Base-by-base conservation (phyloP, 2,888 invertebrate genomes). In the Eilema caniola region DNA sequence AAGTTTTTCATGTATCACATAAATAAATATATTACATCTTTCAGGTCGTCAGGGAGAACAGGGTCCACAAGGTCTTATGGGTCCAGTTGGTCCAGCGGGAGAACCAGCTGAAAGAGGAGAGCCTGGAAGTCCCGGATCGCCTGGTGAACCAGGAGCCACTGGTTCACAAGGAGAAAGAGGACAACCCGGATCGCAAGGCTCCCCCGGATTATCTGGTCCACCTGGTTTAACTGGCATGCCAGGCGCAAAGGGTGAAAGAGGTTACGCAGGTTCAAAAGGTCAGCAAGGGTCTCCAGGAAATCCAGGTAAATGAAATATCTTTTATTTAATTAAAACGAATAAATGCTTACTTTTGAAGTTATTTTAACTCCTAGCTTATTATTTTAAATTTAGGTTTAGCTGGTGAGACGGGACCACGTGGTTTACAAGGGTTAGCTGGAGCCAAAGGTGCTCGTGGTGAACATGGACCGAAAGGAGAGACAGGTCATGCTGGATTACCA, bases 31-130 rank as follows among this genome's bases (percentile, higher is more conserved):
- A 31, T 61, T 33, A 20, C 11, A 31, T 33, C 33, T 60, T 68
- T 31, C 81, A 95, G 97, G 97, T 67, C 96, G 96, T 71, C 96
- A 96, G 88, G 98, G 98, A 75, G 97, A 98, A 85, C 96, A 98
- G 86, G 98, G 98, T 0, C 96, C 96, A 0, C 97, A 97, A 87
- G 98, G 98, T n/a, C 96, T 96, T 23, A 90, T 97, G 28, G 98
- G 98, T 5, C 96, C 97, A 0, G 94, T 96, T 0, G 98, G 98
- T 2, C 97, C 97, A 1, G 97, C 97, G 0, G 98, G 98, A 23
- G 98, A 98, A 89, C 97, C 97, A 62, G 98, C 97, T 0, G 98
- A 98, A 89, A 94, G 98, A 83, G 98, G 98, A 25, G 98, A 98
- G 83, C 95, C 97, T 0, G 98, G 98, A 4, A 92, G 96, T 8